Base-by-base conservation (phyloP, 2,113 vertebrate species). In the Xenopus laevis region DNA sequence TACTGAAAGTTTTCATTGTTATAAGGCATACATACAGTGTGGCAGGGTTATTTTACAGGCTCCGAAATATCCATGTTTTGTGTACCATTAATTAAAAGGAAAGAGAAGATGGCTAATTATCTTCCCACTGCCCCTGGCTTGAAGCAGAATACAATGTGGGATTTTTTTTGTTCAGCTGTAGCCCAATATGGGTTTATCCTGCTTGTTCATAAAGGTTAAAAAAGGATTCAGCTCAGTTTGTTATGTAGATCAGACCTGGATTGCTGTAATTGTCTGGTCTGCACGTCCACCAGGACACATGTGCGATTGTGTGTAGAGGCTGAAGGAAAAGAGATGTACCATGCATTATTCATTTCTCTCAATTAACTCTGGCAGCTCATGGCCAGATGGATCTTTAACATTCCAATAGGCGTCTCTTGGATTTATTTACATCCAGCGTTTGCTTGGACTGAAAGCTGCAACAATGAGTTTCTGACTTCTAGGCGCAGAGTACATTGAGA, bases 291-390 rank as follows among this genome's bases (percentile, higher is more conserved):
- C 58, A 63, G 59, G 59, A 64, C 66, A 70, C 30, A 60, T 69
- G 65, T 62, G 66, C 55, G 59, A 57, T 57, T 69, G 10, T 47
- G 50, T 57, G 73, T 55, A 44, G 23, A 57, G 58, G 67, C 44
- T 77, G 67, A 60, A 64, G 62, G 74, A 64, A 55, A 58, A 21
- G 66, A 52, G 57, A 62, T 45, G 73, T 55, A n/a, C 27, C 8
- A 69, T 77, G 60, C 67, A 77, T 77, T 77, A 77, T 77, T 77
- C 74, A 77, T 77, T 70, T 64, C 67, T 65, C 18, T 68, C 74
- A 77, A 77, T 77, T 77, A 77, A 67, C 20, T 70, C 63, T 21
- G 66, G 74, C 74, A 70, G 67, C 67, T 77, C 74, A 70, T 77
- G 73, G 74, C 59, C 74, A 64, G 74, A 68, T 64, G 65, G 74